phyloP scores from a whole-genome alignment of 2,888 invertebrate species.

The Ceramica pisi region DNA sequence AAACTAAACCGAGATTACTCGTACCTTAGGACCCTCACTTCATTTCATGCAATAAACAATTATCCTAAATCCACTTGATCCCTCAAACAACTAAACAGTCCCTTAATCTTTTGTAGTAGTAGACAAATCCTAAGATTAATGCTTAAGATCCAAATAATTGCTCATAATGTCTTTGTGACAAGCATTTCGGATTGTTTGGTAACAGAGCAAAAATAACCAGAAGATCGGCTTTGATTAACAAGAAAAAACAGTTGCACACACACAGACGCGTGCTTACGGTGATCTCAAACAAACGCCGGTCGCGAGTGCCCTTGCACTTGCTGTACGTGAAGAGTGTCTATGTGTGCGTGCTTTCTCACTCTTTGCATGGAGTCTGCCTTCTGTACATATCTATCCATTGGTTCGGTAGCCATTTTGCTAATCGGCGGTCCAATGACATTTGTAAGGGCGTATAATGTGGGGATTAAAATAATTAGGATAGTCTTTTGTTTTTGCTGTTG shows the following conservation, averaged over 20 bases:
- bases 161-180: conserved; percentile 50
- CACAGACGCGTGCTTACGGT: too few species aligned
- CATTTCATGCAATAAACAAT: conserved; percentile 44
- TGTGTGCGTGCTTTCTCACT: background rate
- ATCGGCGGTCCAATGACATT: conserved; percentile 30
- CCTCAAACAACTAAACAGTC: conserved; percentile 31
- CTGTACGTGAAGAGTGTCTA: background rate
- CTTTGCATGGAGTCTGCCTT: background rate
- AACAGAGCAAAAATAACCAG: background rate
- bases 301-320: too few species aligned
- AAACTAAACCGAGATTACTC: conserved; percentile 15
- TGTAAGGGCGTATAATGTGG: conserved; percentile 17
- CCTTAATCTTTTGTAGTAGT: conserved; percentile 45
- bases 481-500: conserved; percentile 35
- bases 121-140: conserved; percentile 55
- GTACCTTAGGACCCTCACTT: background rate
- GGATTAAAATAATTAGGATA: conserved; percentile 37
- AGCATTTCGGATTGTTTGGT: conserved; percentile 25
- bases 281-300: background rate
- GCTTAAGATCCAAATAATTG: conserved; percentile 55
- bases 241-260: background rate
- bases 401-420: conserved; percentile 20
- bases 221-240: accelerated
- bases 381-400: background rate
- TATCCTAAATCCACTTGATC: conserved; percentile 43